Base-by-base conservation (phyloP, 2,797 vertebrate species). In the Synaphobranchus kaupii region DNA sequence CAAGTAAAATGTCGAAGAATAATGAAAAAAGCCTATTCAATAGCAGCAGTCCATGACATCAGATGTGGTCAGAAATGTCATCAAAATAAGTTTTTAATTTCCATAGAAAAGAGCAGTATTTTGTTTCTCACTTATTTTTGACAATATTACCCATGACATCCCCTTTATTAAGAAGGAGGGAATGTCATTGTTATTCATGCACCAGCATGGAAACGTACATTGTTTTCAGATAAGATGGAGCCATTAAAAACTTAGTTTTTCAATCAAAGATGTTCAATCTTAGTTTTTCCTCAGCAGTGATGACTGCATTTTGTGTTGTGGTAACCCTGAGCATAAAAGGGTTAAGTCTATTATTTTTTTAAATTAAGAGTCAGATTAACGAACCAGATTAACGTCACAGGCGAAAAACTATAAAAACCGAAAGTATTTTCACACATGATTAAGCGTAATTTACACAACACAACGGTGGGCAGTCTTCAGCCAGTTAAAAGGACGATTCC, bases 51-150 rank as follows among this genome's bases (percentile, higher is more conserved):
- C 8, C 6, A 28, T 8, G 25, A 63, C 63, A 88, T n/a, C 8
- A 85, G 84, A 84, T 85, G 28, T 66, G 63, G 52, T 83, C 47
- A 88, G 89, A 84, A 88, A 84, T 73, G n/a, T 15, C 47, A 58
- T 54, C 17, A 31, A 83, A 28, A 82, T 10, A 82, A 52, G 81
- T 48, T 31, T 56, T 34, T 34, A 6, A 20, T 50, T 81, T 12
- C 7, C 20, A 81, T 25, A 50, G 2, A 48, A 31, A 1, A 31
- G 13, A 60, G 25, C 28, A 20, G 17, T 0, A 50, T 25, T 44
- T 84, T 12, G 3, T 80, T 50, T n/a, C 7, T 12, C 4, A 25
- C 7, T 81, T 81, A 50, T 12, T 13, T 48, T 20, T 10, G 22
- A 47, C 22, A 13, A 20, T 25, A 0, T 48, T 22, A 9, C 47